Evolutionary conservation across 2,113 vertebrate species (phyloP), one percentile per base, ranked within the genome.

Genomic region (Gymnogyps californianus): DNA sequence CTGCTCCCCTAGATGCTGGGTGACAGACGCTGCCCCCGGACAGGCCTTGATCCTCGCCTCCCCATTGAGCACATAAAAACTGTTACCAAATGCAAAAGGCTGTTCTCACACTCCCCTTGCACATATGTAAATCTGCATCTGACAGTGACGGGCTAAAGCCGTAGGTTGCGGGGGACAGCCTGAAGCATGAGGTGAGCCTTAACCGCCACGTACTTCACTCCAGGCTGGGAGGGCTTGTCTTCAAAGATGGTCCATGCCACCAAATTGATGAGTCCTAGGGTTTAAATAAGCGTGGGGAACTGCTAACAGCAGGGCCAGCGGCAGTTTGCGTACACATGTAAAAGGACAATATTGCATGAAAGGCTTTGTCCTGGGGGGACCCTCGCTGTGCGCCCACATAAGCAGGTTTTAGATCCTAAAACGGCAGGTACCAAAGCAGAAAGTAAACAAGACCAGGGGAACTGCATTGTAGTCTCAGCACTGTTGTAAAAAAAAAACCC

Each of bases 81-180:
- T 0, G 5, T 7, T 6, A 10, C 17, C n/a, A 26, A 49, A 34
- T 5, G 42, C 80, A 6, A 21, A 26, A 20, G 28, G n/a, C 54
- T 26, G 21, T 16, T 47, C 11, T 10, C 79, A 21, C 4, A 0
- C 51, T 18, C 78, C 20, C 16, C 40, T 29, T 3, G 19, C 25
- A 4, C 26, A 4, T 26, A 0, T 0, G 36, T 42, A 10, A n/a
- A n/a, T 16, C 52, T 2, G 34, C 21, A 5, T 5, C 79, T 26
- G 52, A 9, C 16, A 4, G 52, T 1, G 40, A 28, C 2, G 65
- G 42, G 77, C 38, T 7, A n/a, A 21, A 66, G 62, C 64, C 17
- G 0, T 5, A 9, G 52, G 1, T 24, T 20, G 20, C 7, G 66
- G 32, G 81, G 19, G 9, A 13, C 46, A 3, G n/a, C 66, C 55